Conservation (phyloP, 1,140 invertebrate species). For the Bombus confusus region DNA sequence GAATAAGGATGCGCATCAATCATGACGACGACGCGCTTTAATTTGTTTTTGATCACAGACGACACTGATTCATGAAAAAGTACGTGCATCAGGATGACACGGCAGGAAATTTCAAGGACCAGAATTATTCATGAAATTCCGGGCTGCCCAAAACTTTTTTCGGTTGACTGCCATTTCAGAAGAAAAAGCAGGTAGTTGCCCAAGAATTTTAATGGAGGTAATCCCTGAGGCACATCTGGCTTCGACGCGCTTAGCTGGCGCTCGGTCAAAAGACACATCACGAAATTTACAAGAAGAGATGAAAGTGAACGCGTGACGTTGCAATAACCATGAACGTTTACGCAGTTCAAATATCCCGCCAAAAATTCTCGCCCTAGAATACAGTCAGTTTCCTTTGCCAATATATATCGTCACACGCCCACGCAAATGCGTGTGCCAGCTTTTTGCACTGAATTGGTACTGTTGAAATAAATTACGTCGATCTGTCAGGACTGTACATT, state of each 20-base stretch:
- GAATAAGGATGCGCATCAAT: not conserved
- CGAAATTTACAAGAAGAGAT: not conserved
- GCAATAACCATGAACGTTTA: not conserved
- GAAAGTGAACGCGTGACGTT: slow-evolving; percentile 9
- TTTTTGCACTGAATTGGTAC: not conserved
- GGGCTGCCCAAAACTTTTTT: not conserved
- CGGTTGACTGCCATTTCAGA: not conserved
- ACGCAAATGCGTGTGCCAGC: not conserved
- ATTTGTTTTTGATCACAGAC: not conserved
- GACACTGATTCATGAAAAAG: not conserved
- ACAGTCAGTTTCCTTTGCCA: not conserved
- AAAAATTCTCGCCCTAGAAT: not conserved
- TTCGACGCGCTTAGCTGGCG: not conserved
- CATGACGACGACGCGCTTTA: not conserved
- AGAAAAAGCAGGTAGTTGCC: slow-evolving; percentile 31
- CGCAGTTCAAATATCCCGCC: not conserved
- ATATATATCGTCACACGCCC: not conserved
- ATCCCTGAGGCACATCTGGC: not conserved
- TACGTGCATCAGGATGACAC: not conserved
- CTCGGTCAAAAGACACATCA: slow-evolving; percentile 13
- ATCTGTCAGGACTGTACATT: not conserved
- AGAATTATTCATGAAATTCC: slow-evolving; percentile 8
- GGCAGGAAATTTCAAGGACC: slow-evolving; percentile 3
- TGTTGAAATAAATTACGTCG: not conserved
- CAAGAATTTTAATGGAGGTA: slow-evolving; percentile 37